These are phyloP conservation scores for Sylvicola cinctus DNA, from an alignment of 2,888 invertebrate species.

Conservation along the genomic window DNA sequence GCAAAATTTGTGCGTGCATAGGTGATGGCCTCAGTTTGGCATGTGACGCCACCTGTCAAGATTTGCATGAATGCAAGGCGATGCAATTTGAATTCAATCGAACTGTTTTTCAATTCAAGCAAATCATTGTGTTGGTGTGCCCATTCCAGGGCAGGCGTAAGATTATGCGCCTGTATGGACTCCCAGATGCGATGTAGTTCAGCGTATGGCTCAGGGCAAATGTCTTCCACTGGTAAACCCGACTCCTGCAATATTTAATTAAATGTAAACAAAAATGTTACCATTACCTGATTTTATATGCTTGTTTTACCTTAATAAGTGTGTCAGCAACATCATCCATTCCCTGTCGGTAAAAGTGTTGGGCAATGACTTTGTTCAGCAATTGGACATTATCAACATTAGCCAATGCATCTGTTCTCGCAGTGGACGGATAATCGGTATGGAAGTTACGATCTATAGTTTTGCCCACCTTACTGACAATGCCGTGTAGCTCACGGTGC, in stretches of 20 bases:
- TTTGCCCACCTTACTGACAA: slow-evolving; percentile 86
- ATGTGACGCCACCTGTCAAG: neutral
- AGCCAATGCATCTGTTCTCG: slow-evolving; percentile 55
- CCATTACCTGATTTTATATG: neutral
- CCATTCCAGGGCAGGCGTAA: slow-evolving; percentile 78
- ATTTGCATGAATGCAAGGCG: slow-evolving; percentile 52
- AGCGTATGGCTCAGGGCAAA: slow-evolving; percentile 39
- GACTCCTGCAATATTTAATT: slow-evolving; percentile 36
- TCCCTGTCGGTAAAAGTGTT: slow-evolving; percentile 89
- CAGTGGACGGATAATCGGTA: slow-evolving; percentile 74
- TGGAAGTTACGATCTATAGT: slow-evolving; percentile 90
- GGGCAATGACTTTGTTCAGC: slow-evolving; percentile 78
- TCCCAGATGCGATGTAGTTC: slow-evolving; percentile 78
- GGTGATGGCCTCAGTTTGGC: slow-evolving; percentile 64
- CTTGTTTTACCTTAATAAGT: slow-evolving; percentile 20
- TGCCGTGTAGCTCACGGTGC: slow-evolving; percentile 53
- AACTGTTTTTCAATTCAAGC: slow-evolving; percentile 43
- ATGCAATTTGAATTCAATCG: slow-evolving; percentile 65
- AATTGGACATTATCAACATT: slow-evolving; percentile 38
- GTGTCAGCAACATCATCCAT: slow-evolving; percentile 82
- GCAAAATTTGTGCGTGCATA: slow-evolving; percentile 76
- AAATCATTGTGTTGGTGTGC: slow-evolving; percentile 52
- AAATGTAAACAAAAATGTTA: slow-evolving; percentile 2
- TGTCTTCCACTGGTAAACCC: slow-evolving; percentile 31
- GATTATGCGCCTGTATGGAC: slow-evolving; percentile 58